Conservation (phyloP, 1,140 invertebrate genomes). For the Zaprionus gabonicus region DNA sequence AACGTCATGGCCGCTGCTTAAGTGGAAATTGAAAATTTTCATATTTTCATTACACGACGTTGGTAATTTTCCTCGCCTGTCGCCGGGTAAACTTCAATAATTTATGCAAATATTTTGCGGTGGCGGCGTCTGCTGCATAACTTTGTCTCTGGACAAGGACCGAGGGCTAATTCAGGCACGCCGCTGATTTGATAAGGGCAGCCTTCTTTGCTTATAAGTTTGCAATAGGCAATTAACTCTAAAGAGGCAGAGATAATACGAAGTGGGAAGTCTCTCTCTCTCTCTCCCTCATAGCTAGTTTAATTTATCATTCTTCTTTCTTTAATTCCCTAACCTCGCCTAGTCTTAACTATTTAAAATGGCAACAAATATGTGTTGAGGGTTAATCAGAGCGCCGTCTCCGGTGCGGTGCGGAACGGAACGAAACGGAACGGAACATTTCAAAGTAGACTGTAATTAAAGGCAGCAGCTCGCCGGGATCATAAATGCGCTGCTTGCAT, state of each 20-base stretch:
- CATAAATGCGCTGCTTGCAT: constrained; percentile 36
- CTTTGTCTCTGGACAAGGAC: constrained; percentile 35
- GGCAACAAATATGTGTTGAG: neutral
- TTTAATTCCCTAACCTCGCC: neutral
- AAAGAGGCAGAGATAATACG: neutral
- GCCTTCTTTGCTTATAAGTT: neutral
- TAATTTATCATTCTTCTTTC: neutral
- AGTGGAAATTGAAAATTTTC: constrained; percentile 82
- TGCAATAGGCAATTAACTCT: constrained; percentile 28
- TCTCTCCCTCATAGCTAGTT: neutral
- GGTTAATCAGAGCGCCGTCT: neutral
- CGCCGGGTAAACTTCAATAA: constrained; percentile 59
- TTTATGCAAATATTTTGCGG: constrained; percentile 78
- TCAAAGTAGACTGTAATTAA: constrained; percentile 65
- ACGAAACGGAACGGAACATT: neutral
- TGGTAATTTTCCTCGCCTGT: constrained; percentile 53
- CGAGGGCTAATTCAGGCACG: constrained; percentile 53
- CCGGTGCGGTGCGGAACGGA: neutral
- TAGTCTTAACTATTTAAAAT: neutral
- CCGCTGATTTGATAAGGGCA: constrained; percentile 33
- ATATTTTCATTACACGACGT: constrained; percentile 70
- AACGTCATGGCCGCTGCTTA: constrained; percentile 42
- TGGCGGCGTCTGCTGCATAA: constrained; percentile 54
- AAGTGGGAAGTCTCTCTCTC: neutral
- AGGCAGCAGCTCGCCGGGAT: constrained; percentile 34